Conservation (phyloP, 2,797 vertebrate species). For the Alectoris magna region DNA sequence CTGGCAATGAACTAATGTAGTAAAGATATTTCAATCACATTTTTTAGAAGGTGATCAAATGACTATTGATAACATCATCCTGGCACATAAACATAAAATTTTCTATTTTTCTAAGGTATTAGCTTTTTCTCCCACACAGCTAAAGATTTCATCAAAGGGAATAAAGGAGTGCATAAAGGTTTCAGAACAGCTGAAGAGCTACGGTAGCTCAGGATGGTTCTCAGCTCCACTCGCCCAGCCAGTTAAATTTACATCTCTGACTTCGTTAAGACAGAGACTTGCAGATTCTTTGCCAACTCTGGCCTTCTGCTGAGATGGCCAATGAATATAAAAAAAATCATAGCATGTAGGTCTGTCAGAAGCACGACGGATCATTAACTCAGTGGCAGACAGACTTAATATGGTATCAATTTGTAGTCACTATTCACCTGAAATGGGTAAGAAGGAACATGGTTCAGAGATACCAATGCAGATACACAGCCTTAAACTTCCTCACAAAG, state of each 20-base stretch:
- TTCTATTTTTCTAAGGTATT: background rate
- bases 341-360: background rate
- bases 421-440: background rate
- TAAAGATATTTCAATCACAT: background rate
- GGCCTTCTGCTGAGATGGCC: background rate
- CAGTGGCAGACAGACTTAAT: background rate
- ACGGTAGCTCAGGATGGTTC: fast-evolving
- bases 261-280: background rate
- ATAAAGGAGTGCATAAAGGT: background rate
- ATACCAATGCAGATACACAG: fast-evolving
- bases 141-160: background rate
- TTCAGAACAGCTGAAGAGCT: background rate
- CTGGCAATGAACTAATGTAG: background rate
- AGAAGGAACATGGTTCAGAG: background rate
- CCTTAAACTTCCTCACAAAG: background rate
- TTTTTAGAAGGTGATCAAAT: background rate
- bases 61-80: background rate
- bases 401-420: background rate
- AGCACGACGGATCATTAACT: background rate
- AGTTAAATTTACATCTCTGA: background rate
- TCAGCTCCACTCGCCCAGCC: background rate
- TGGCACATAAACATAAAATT: background rate
- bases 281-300: background rate
- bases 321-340: background rate
- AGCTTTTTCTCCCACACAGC: background rate